Evolutionary conservation across 2,888 invertebrate species (phyloP).

Genomic region (Druceiella hillmani): DNA sequence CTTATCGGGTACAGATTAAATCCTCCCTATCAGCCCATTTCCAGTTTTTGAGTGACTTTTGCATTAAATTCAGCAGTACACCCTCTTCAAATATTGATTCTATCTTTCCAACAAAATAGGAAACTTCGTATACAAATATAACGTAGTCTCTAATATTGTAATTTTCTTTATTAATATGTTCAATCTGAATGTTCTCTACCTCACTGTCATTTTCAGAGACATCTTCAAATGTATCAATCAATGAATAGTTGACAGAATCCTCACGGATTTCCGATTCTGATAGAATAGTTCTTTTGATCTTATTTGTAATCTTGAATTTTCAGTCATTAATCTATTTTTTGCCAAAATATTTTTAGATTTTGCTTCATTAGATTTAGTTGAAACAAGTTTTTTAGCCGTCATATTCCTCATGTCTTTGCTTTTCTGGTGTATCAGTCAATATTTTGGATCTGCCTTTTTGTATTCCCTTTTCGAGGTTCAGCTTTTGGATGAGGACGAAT

Average conservation of each 20-base stretch:
- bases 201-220: conserved; percentile 11
- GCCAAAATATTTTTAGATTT: conserved; percentile 5
- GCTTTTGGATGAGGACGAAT: conserved; percentile 14
- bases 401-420: conserved; percentile 10
- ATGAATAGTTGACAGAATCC: conserved; percentile 10
- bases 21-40: background rate
- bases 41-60: too few species aligned
- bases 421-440: conserved; percentile 21
- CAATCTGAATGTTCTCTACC: conserved; percentile 7
- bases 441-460: conserved; percentile 15
- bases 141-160: conserved; percentile 9
- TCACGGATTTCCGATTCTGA: conserved; percentile 10
- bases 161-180: conserved; percentile 10
- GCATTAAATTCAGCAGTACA: too few species aligned
- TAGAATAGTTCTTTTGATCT: conserved; percentile 9
- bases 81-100: conserved; percentile 5
- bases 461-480: conserved; percentile 11
- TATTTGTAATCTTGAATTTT: background rate
- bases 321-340: too few species aligned
- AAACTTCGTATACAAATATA: conserved; percentile 1
- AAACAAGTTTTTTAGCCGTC: conserved; percentile 7
- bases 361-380: conserved; percentile 4
- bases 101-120: conserved; percentile 3
- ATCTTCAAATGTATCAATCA: conserved; percentile 11
- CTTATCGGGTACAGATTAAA: background rate